Evolutionary conservation across 2,888 invertebrate species (phyloP).

Genomic region (Andricus curvator): DNA sequence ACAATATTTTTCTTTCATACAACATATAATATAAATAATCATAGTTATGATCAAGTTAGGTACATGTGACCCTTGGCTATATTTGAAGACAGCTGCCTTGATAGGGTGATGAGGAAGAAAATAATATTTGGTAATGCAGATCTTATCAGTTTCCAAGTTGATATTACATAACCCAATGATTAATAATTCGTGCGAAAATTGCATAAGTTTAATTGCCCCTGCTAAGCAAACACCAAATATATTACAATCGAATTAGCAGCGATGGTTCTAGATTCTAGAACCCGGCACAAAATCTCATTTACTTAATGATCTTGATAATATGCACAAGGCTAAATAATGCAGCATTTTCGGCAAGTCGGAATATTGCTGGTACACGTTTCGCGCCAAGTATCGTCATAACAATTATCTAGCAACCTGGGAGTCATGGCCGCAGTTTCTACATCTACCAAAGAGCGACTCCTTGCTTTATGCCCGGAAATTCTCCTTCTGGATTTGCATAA

Average conservation of each 20-base stretch:
- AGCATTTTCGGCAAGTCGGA: slow-evolving; percentile 22
- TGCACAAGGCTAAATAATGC: slow-evolving; percentile 28
- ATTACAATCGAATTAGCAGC: neutral
- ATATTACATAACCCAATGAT: neutral
- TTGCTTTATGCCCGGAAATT: slow-evolving; percentile 59
- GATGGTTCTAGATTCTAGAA: neutral
- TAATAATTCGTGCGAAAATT: neutral
- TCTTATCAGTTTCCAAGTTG: neutral
- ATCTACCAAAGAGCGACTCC: slow-evolving; percentile 45
- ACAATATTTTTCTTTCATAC: too few species aligned
- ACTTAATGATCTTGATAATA: slow-evolving; percentile 16
- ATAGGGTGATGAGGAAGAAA: neutral
- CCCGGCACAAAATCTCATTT: neutral
- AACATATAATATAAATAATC: too few species aligned
- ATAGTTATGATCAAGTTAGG: neutral
- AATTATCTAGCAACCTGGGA: slow-evolving; percentile 35
- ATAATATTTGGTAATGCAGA: neutral
- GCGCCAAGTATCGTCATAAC: slow-evolving; percentile 12
- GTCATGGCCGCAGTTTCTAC: slow-evolving; percentile 51
- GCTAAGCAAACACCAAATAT: neutral
- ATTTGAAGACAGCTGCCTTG: neutral
- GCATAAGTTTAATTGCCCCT: neutral
- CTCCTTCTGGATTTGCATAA: slow-evolving; percentile 67
- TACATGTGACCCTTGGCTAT: neutral
- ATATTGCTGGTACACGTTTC: neutral